Evolutionary conservation across 1,140 invertebrate genomes (phyloP), one percentile per base, ranked within the genome.

Genomic region (Temnothorax curvispinosus): DNA sequence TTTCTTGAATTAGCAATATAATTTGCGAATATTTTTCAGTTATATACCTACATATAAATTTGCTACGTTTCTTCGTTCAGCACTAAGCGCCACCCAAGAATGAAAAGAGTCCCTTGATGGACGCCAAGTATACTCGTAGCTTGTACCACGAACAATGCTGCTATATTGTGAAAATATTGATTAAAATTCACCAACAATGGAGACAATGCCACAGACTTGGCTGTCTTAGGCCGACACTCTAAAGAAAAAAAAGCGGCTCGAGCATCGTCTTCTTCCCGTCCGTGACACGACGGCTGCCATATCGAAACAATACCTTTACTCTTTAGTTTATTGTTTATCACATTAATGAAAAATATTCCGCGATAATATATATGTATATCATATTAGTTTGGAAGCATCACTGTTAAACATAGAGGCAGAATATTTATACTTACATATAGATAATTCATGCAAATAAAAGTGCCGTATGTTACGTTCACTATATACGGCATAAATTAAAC

Each of bases 141-240:
- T 91, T 90, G 93, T 65, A 92, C 93, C 94, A 94, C 88, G 87
- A 92, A 95, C 94, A 95, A 95, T 95, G 89, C 90, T 92, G 91
- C 88, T 92, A 94, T 95, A 95, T 95, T 95, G 94, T 95, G 94
- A 95, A 95, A 95, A 95, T 95, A 95, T 95, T 95, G 94, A 95
- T 95, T 95, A 93, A 90, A 92, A 95, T 94, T 95, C 93, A 88
- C 91, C 92, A 94, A 95, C 94, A 95, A 95, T 95, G 91, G 93
- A 94, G 92, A 95, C 94, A 95, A 95, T 95, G 93, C 77, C 90
- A 87, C 89, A 92, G 92, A 92, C 92, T 91, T 92, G 88, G 91
- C 92, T 92, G 92, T 92, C 92, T 91, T 88, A 71, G 93, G 27
- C 27, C 92, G 90, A 88, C 92, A 94, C 92, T 94, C 81, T 85